phyloP scores from a whole-genome alignment of 2,113 vertebrate genomes.

The Sapayoa aenigma region DNA sequence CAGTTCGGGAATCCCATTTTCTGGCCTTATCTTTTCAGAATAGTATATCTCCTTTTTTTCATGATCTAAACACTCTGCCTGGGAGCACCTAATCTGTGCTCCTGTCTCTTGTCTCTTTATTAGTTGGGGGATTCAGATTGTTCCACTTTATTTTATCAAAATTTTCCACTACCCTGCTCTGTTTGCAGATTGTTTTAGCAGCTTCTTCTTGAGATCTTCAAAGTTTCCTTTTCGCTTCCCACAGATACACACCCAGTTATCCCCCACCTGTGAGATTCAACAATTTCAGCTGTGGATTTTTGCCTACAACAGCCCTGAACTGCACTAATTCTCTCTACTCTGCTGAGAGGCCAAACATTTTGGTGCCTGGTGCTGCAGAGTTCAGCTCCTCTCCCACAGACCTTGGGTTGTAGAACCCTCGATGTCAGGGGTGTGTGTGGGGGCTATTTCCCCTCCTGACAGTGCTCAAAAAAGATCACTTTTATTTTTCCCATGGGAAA shows the following conservation, averaged over 20 bases:
- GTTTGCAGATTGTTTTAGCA: background rate
- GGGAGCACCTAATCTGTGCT: background rate
- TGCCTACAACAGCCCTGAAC: background rate
- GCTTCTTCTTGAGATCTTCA: background rate
- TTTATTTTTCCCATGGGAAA: constrained; percentile 17
- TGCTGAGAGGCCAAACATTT: background rate
- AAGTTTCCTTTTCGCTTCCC: background rate
- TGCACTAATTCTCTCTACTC: rapidly evolving
- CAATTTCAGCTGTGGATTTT: background rate
- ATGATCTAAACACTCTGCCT: rapidly evolving
- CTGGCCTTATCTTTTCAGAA: background rate
- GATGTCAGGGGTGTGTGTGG: background rate
- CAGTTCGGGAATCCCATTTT: rapidly evolving
- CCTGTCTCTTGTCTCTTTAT: background rate
- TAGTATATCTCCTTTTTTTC: background rate
- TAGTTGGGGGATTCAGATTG: too few species aligned
- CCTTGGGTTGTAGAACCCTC: background rate
- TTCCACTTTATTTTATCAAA: background rate
- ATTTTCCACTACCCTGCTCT: background rate
- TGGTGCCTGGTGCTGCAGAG: too few species aligned
- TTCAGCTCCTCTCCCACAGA: background rate
- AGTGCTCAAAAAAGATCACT: background rate
- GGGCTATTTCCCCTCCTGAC: background rate
- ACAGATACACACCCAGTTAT: rapidly evolving
- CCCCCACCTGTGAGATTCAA: background rate